These are phyloP conservation scores for Cheilosia vulpina DNA, from an alignment of 2,888 invertebrate species.

Conservation along the genomic window DNA sequence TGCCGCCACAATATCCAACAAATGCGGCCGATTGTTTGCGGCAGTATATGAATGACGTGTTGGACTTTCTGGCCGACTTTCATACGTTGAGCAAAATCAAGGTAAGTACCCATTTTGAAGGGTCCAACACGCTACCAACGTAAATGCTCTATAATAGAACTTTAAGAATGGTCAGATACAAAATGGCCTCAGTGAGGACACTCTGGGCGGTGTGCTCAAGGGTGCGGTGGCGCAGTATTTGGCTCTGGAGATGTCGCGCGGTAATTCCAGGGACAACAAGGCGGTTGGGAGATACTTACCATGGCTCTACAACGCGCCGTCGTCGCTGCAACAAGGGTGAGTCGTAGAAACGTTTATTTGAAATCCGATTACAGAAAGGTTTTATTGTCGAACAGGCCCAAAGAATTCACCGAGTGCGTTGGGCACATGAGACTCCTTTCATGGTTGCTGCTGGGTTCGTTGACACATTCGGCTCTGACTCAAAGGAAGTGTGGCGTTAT, in stretches of 20 bases:
- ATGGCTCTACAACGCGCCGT: constrained; percentile 94
- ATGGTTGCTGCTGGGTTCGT: constrained; percentile 97
- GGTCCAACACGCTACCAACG: constrained; percentile 16
- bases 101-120: constrained; percentile 84
- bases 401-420: constrained; percentile 97
- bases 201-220: constrained; percentile 97
- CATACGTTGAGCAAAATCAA: constrained; percentile 98
- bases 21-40: constrained; percentile 97
- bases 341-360: not conserved
- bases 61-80: constrained; percentile 97
- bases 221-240: constrained; percentile 97
- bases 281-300: constrained; percentile 93
- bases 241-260: constrained; percentile 96
- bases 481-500: constrained; percentile 77
- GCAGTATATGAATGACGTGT: constrained; percentile 94
- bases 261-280: constrained; percentile 92
- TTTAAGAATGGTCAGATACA: constrained; percentile 86
- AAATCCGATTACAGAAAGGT: not conserved
- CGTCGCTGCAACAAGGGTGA: constrained; percentile 92
- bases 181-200: constrained; percentile 95
- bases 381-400: constrained; percentile 86
- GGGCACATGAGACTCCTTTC: constrained; percentile 96
- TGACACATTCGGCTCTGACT: constrained; percentile 92
- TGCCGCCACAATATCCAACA: constrained; percentile 86
- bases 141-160: constrained; percentile 77